Conservation (phyloP, 2,888 invertebrate genomes). For the Xiphydria camelus region DNA sequence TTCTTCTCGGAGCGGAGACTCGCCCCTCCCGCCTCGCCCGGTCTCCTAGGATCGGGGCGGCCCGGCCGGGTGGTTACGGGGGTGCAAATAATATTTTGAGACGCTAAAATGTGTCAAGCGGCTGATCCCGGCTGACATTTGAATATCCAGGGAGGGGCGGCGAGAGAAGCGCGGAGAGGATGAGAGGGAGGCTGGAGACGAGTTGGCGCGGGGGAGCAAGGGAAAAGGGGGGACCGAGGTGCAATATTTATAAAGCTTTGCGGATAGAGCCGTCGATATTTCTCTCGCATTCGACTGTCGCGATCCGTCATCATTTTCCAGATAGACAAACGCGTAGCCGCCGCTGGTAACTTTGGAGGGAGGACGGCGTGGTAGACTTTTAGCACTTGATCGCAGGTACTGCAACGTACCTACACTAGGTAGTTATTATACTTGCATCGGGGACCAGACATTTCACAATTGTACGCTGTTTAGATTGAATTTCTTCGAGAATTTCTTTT, state of each 20-base stretch:
- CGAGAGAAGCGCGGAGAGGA: constrained; percentile 9
- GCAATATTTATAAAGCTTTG: constrained; percentile 46
- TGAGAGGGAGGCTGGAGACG: constrained; percentile 16
- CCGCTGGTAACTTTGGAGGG: no score
- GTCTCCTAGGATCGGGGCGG: background rate
- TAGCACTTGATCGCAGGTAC: no score
- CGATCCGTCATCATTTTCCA: background rate
- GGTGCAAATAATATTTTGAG: constrained; percentile 55
- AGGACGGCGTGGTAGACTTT: no score
- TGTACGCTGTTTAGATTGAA: no score
- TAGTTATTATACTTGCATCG: no score
- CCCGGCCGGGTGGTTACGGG: background rate
- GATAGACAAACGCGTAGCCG: background rate
- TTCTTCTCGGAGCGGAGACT: constrained; percentile 3
- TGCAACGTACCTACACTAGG: no score
- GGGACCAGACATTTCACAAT: no score
- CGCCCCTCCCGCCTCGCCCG: constrained; percentile 5
- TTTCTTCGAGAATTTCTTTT: no score
- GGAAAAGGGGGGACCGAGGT: constrained; percentile 15
- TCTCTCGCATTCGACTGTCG: background rate
- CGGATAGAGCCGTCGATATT: constrained; percentile 33
- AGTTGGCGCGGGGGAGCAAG: constrained; percentile 9
- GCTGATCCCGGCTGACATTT: constrained; percentile 56
- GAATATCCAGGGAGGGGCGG: constrained; percentile 44
- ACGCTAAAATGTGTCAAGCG: constrained; percentile 57